A percentile compares a stretch with the other conserved stretches of the same genome.
Conservation (phyloP, 2,888 invertebrate genomes). For the Pachymerium ferrugineum region DNA sequence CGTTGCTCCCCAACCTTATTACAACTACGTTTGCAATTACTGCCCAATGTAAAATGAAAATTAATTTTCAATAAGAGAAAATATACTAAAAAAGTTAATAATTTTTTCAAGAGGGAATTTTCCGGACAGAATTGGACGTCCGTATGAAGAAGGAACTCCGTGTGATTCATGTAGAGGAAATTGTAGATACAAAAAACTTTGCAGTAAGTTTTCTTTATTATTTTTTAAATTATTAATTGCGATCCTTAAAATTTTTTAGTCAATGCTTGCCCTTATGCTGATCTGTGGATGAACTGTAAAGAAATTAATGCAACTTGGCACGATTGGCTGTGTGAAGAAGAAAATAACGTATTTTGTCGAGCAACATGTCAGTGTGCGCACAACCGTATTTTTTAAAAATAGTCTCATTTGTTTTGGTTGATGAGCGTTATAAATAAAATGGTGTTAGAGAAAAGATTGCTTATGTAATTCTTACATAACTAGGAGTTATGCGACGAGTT, state of each 20-base stretch:
- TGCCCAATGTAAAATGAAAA: conserved; percentile 65
- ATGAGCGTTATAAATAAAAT: no score
- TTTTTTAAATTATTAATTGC: no score
- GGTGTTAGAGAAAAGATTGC: no score
- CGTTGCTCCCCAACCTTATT: conserved; percentile 53
- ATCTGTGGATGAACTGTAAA: conserved; percentile 67
- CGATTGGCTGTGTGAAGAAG: conserved; percentile 55
- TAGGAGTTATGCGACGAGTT: no score
- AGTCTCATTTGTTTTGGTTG: not conserved
- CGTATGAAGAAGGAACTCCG: conserved; percentile 58
- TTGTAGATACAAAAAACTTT: conserved; percentile 60
- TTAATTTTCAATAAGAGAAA: not conserved
- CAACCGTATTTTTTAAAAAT: not conserved
- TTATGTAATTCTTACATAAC: no score
- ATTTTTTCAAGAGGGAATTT: conserved; percentile 62
- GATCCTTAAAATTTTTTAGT: conserved; percentile 42
- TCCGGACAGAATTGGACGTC: conserved; percentile 57
- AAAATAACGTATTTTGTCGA: conserved; percentile 54
- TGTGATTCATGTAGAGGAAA: conserved; percentile 61
- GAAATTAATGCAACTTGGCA: conserved; percentile 58
- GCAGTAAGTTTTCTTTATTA: conserved; percentile 52
- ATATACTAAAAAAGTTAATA: not conserved
- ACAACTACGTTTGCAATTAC: conserved; percentile 77
- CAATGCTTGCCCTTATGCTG: conserved; percentile 63
- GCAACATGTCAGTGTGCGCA: conserved; percentile 64